phyloP scores from a whole-genome alignment of 2,797 vertebrate species.

The Tenualosa thibaudeaui region DNA sequence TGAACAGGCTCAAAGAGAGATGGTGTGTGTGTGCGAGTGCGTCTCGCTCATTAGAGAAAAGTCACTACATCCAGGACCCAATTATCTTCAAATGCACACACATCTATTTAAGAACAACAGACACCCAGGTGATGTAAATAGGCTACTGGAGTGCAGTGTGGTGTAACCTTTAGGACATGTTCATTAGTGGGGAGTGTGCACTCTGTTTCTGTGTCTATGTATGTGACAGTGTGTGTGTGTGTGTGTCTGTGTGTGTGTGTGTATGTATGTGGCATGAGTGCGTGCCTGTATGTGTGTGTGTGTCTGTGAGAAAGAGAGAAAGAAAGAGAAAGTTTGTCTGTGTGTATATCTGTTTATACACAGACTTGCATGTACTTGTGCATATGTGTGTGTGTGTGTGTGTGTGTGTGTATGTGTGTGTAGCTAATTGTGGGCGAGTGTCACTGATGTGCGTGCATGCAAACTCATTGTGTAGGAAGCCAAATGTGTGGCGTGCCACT shows the following conservation, averaged over 20 bases:
- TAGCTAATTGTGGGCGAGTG: background rate
- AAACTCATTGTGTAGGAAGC: background rate
- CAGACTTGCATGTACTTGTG: background rate
- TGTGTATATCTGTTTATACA: background rate
- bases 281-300: background rate
- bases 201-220: background rate
- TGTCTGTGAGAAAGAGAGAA: background rate
- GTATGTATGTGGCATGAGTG: background rate
- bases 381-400: background rate
- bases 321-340: background rate
- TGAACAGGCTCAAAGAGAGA: background rate
- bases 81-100: conserved; percentile 30
- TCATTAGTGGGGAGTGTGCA: background rate
- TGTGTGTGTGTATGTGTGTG: background rate
- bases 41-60: conserved; percentile 7
- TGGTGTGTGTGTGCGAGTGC: background rate
- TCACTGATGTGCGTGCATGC: background rate
- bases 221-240: background rate
- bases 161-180: conserved; percentile 1
- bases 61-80: conserved; percentile 20
- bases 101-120: background rate
- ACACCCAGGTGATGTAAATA: conserved; percentile 30
- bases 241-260: background rate
- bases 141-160: conserved; percentile 2
- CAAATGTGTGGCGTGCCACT: background rate